Evolutionary conservation across 2,797 vertebrate genomes (phyloP).

Genomic region (Pseudochirops cupreus): DNA sequence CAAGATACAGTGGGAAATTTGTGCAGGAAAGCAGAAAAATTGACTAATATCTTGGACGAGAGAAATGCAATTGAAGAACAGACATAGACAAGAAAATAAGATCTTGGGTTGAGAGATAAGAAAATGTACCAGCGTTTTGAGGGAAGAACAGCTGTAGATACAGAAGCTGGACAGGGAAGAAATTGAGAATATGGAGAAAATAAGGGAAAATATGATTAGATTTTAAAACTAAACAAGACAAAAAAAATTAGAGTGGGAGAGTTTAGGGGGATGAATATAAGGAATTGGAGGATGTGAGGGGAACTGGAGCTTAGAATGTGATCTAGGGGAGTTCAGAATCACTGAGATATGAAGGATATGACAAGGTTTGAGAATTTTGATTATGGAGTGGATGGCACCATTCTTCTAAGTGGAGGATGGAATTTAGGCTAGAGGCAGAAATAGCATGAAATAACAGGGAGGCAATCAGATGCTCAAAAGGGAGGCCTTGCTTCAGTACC

Average conservation of each 20-base stretch:
- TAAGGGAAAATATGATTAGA: background rate
- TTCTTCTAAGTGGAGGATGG: background rate
- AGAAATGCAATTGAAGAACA: background rate
- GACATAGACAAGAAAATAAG: background rate
- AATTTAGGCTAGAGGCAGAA: background rate
- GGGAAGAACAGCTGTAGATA: background rate
- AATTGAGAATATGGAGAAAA: background rate
- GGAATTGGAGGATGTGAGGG: background rate
- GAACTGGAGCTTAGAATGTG: background rate
- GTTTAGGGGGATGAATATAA: background rate
- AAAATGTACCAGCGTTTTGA: background rate
- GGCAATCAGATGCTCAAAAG: background rate
- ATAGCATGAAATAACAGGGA: background rate
- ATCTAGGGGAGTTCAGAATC: background rate
- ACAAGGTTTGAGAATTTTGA: background rate
- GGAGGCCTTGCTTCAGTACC: background rate
- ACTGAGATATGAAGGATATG: background rate
- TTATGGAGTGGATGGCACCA: background rate
- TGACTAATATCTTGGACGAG: background rate
- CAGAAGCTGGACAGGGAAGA: background rate
- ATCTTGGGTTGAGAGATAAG: background rate
- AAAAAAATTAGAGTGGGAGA: background rate
- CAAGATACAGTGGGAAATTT: background rate
- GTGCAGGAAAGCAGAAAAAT: background rate
- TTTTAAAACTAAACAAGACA: background rate